phyloP scores from a whole-genome alignment of 1,140 invertebrate species.

The Drosophila micromelanica region DNA sequence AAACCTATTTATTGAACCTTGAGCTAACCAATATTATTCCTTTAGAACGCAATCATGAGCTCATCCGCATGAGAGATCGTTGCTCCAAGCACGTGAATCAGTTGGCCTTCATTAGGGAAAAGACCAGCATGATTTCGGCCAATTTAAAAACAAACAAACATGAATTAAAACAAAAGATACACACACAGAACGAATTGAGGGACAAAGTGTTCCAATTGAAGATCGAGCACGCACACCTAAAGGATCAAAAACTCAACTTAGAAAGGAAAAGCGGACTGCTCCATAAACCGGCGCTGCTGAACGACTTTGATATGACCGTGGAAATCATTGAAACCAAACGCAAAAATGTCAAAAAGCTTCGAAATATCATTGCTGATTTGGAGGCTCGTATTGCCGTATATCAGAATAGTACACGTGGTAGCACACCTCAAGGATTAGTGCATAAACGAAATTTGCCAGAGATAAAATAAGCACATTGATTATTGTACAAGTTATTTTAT shows the following conservation, averaged over 20 bases:
- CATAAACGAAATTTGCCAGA: too few species aligned
- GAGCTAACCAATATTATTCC: neutral
- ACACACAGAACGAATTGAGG: neutral
- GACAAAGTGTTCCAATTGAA: conserved; percentile 14
- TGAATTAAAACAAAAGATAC: neutral
- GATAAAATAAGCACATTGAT: neutral
- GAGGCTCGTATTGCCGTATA: conserved; percentile 2
- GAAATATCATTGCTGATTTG: neutral
- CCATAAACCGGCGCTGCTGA: conserved; percentile 33
- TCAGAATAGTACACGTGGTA: neutral
- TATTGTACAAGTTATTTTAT: neutral
- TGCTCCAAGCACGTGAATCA: conserved; percentile 31
- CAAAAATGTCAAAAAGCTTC: neutral
- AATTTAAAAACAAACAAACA: neutral
- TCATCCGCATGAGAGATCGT: conserved; percentile 25
- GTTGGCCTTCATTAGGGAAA: conserved; percentile 36
- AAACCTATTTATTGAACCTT: neutral
- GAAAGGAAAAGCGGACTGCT: conserved; percentile 26
- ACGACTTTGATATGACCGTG: conserved; percentile 34
- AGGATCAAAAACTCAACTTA: neutral
- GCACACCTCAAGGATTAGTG: too few species aligned
- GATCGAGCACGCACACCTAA: neutral
- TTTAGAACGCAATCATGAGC: conserved; percentile 19
- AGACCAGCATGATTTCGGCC: conserved; percentile 14
- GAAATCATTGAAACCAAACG: neutral